Percentiles rank a stretch among this genome's conserved stretches.
phyloP scores from a whole-genome alignment of 2,888 invertebrate genomes.

The Leuctra nigra region DNA sequence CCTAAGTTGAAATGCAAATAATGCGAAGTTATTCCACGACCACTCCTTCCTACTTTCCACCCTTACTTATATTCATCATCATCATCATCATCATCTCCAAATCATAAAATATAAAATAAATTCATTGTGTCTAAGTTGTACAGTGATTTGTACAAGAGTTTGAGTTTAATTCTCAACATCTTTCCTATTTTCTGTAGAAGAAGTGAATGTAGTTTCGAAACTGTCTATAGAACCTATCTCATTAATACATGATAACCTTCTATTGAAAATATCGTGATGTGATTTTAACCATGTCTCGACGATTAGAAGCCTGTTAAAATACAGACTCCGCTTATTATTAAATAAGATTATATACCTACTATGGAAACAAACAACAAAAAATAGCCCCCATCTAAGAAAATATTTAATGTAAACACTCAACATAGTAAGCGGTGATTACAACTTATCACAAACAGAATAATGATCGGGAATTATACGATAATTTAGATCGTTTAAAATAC shows the following conservation, averaged over 20 bases:
- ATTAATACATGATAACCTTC: neutral
- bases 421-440: constrained; percentile 24
- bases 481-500: constrained; percentile 13
- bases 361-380: constrained; percentile 12
- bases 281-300: neutral
- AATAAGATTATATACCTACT: neutral
- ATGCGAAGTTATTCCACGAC: too few species aligned
- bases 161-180: too few species aligned
- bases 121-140: too few species aligned
- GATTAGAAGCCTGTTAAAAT: neutral
- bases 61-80: too few species aligned
- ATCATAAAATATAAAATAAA: too few species aligned
- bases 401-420: constrained; percentile 20
- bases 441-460: constrained; percentile 20
- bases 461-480: constrained; percentile 22
- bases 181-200: too few species aligned
- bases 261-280: constrained; percentile 4
- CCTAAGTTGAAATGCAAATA: too few species aligned
- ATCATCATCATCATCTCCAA: too few species aligned
- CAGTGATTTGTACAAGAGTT: too few species aligned
- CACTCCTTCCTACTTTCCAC: too few species aligned
- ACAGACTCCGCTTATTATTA: constrained; percentile 2
- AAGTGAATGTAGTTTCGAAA: too few species aligned
- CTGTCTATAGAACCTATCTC: too few species aligned
- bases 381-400: neutral